A percentile compares a stretch with the other conserved stretches of the same genome.
Conservation (phyloP, 1,140 invertebrate species). For the Saccostrea glomerata region DNA sequence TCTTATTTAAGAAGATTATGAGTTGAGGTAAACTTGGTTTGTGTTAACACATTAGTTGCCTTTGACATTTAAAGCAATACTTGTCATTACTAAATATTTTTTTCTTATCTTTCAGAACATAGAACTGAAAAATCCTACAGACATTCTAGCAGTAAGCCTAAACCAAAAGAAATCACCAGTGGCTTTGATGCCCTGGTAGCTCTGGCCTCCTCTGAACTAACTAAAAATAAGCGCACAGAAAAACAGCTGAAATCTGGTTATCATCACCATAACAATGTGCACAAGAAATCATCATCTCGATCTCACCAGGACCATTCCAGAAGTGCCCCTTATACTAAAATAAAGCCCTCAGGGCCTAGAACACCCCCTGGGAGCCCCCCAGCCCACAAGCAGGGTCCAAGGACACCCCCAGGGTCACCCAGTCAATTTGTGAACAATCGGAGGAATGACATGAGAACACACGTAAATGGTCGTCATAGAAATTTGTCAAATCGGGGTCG, state of each 20-base stretch:
- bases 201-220: constrained; percentile 89
- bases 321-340: constrained; percentile 51
- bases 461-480: not conserved
- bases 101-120: not conserved
- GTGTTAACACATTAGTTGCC: too few species aligned
- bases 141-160: constrained; percentile 79
- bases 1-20: too few species aligned
- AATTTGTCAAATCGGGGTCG: not conserved
- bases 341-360: constrained; percentile 52
- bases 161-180: constrained; percentile 91
- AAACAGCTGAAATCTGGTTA: constrained; percentile 10
- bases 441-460: not conserved
- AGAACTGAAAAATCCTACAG: constrained; percentile 2
- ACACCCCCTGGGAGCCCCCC: constrained; percentile 56
- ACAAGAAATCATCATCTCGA: constrained; percentile 35
- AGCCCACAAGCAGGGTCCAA: constrained; percentile 47
- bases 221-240: constrained; percentile 82
- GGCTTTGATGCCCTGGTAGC: constrained; percentile 92
- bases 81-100: not conserved
- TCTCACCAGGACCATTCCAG: constrained; percentile 47
- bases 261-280: not conserved
- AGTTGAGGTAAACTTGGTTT: too few species aligned
- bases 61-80: too few species aligned
- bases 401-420: constrained; percentile 61
- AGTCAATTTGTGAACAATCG: not conserved